Conservation (phyloP, 2,113 vertebrate genomes). For the Cyphomyrus discorhynchus region DNA sequence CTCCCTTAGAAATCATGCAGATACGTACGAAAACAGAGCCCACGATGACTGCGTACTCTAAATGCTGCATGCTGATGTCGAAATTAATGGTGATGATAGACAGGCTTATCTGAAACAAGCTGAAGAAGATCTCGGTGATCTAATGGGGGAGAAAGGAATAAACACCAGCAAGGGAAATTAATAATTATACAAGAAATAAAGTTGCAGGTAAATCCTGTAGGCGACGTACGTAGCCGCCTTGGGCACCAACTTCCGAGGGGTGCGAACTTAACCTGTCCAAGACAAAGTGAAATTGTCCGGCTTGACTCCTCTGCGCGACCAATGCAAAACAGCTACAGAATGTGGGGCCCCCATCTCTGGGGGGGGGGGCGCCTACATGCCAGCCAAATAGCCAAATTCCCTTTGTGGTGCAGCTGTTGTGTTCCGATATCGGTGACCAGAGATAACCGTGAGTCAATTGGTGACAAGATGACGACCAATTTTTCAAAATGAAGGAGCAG, state of each 20-base stretch:
- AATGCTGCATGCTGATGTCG: rapidly evolving
- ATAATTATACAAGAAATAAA: not conserved
- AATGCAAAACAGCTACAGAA: not conserved
- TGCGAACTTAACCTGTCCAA: not conserved
- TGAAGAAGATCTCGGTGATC: constrained; percentile 55
- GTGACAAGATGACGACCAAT: not conserved
- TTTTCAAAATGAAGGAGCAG: not conserved
- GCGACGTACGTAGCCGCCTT: not conserved
- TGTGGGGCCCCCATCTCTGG: not conserved
- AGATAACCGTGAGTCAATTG: not conserved
- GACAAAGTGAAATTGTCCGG: not conserved
- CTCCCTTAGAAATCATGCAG: not conserved
- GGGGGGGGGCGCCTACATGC: not conserved
- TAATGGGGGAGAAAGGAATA: constrained; percentile 24
- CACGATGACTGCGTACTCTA: not conserved
- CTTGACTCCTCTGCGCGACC: not conserved
- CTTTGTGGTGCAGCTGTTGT: not conserved
- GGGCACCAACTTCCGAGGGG: not conserved
- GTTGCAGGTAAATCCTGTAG: not conserved
- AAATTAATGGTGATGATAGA: not conserved
- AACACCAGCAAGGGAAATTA: not conserved
- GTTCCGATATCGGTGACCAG: not conserved
- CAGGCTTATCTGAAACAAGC: constrained; percentile 32
- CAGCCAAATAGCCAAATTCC: not conserved
- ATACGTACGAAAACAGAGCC: constrained; percentile 46